Percentiles rank a stretch among this genome's conserved stretches.
These are phyloP conservation scores for Gallirallus australis DNA, from an alignment of 2,797 vertebrate genomes.

Conservation along the genomic window DNA sequence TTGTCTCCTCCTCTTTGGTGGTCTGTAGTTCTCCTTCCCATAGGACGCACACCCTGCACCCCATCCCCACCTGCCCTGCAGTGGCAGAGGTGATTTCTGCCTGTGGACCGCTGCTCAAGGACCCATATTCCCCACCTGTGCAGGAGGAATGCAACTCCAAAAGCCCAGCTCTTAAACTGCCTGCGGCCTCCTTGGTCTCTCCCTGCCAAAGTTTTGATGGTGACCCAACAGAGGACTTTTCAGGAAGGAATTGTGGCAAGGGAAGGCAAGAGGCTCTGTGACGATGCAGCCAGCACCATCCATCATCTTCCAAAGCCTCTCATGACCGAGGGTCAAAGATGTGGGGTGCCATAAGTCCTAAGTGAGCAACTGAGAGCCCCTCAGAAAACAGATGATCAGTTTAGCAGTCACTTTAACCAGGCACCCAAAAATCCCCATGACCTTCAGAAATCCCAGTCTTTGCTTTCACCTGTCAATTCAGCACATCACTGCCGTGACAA, in stretches of 20 bases:
- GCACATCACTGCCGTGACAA: background rate
- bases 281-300: background rate
- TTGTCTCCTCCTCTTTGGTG: background rate
- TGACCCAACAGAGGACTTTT: background rate
- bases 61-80: background rate
- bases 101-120: background rate
- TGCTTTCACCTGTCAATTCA: background rate
- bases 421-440: background rate
- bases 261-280: background rate
- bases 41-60: rapidly evolving
- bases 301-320: background rate
- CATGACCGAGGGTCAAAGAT: background rate
- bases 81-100: background rate
- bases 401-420: background rate
- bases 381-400: background rate
- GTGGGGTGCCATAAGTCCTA: background rate
- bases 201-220: background rate
- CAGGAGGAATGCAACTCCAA: background rate
- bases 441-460: background rate
- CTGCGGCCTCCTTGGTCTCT: background rate
- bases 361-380: background rate
- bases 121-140: background rate
- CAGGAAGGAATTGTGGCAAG: background rate
- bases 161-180: background rate
- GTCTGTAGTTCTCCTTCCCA: background rate